Base-by-base conservation (phyloP, 2,888 invertebrate species). In the Muschampia plurimacula region DNA sequence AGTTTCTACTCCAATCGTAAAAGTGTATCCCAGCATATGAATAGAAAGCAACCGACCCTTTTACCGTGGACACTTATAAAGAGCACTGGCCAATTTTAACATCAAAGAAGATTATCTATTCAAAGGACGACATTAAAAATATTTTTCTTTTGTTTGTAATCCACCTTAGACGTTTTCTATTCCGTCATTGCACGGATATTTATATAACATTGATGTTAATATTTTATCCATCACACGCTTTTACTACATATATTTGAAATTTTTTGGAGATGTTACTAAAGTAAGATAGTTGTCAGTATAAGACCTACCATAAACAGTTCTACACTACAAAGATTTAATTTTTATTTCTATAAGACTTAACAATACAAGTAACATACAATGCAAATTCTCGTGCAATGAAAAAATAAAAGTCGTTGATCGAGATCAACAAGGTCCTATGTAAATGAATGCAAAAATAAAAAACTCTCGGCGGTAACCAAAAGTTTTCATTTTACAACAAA, bases 1-100 rank as follows among this genome's bases (percentile, higher is more conserved):
- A 89, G 91, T 92, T 92, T 91, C 91, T 90, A 89, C 89, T 86
- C 82, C 87, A 91, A 91, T 90, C 92, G 91, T 92, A 93, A 93
- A 93, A 91, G 90, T 89, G 92, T 92, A 91, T 90, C 89, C 85
- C 89, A 83, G 85, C 85, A 83, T 90, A 91, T 93, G 92, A 92
- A 92, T 92, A 92, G 91, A 90, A 86, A 89, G 87, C 85, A 85
- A 86, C 88, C 87, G 84, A 87, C 86, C 87, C 90, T 91, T 91
- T 91, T 86, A 88, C 86, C 80, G 84, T 86, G 85, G 86, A 88
- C 92, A 90, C 22, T 22, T 89, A 89, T 88, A 88, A 86, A 86
- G 81, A 85, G 86, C 86, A 88, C 88, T 90, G 89, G 87, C 86
- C 87, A 89, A 89, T 85, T 86, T 87, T 89, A 86, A 89, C 86